Evolutionary conservation across 2,797 vertebrate genomes (phyloP).

Genomic region (Scolopax rusticola): DNA sequence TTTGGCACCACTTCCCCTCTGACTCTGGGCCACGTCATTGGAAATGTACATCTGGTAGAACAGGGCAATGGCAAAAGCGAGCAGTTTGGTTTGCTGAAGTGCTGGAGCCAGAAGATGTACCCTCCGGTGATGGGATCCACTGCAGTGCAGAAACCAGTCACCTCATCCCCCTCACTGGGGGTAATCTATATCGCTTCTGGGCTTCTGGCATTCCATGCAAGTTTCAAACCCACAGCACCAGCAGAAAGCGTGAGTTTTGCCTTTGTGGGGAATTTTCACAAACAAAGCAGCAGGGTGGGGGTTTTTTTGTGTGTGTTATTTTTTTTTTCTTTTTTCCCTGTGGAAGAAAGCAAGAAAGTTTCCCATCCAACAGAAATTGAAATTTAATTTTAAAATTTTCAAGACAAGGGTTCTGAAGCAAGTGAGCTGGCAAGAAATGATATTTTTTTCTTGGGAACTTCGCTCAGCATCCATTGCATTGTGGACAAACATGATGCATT

Average conservation of each 20-base stretch:
- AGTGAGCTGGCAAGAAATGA: neutral
- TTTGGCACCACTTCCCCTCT: neutral
- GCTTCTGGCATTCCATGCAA: neutral
- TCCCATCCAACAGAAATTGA: neutral
- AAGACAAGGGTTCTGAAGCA: neutral
- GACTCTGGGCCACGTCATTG: neutral
- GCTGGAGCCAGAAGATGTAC: neutral
- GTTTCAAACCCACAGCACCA: neutral
- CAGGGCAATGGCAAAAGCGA: rapidly evolving
- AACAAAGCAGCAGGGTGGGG: neutral
- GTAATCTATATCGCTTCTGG: neutral
- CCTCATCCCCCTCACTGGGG: neutral
- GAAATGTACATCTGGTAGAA: neutral
- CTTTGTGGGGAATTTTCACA: neutral
- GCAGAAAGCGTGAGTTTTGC: neutral
- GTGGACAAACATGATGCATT: neutral
- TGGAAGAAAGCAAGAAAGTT: neutral
- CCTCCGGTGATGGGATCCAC: rapidly evolving
- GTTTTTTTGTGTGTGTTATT: neutral
- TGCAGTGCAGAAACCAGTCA: neutral
- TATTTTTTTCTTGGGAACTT: neutral
- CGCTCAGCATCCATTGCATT: neutral
- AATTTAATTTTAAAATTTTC: neutral
- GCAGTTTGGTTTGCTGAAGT: neutral
- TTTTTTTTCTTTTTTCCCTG: rapidly evolving